Evolutionary conservation across 2,888 invertebrate genomes (phyloP).

Genomic region (Dynastes maya): DNA sequence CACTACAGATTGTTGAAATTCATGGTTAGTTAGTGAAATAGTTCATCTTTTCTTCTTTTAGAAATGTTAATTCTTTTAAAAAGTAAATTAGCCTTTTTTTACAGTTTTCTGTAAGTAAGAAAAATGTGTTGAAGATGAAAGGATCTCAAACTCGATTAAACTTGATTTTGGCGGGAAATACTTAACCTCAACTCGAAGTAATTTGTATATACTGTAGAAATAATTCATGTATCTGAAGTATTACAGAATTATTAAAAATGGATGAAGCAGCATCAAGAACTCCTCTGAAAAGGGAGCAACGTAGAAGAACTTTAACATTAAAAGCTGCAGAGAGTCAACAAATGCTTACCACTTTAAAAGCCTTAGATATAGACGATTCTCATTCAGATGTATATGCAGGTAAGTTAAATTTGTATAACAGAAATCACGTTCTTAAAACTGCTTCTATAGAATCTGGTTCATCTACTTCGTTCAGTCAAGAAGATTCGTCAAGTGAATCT

Average conservation of each 20-base stretch:
- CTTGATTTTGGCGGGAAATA: constrained; percentile 18
- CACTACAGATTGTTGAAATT: too few species aligned
- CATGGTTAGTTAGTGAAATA: too few species aligned
- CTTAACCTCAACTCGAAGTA: constrained; percentile 31
- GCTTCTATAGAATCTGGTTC: constrained; percentile 22
- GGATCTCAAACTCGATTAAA: too few species aligned
- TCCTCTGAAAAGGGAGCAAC: constrained; percentile 29
- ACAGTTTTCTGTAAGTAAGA: too few species aligned
- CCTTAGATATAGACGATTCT: constrained; percentile 8
- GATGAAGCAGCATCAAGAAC: constrained; percentile 8
- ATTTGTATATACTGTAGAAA: background rate
- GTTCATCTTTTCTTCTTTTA: too few species aligned
- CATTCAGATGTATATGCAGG: constrained; percentile 26
- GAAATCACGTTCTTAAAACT: background rate
- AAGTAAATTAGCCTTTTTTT: too few species aligned
- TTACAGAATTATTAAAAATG: constrained; percentile 4
- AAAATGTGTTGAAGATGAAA: too few species aligned
- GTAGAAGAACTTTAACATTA: constrained; percentile 37
- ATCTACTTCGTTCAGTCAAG: constrained; percentile 55
- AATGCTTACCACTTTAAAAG: constrained; percentile 9
- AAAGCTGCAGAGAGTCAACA: constrained; percentile 46
- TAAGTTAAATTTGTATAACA: background rate
- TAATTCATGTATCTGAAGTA: too few species aligned
- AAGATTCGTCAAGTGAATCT: constrained; percentile 66
- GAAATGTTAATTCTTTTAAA: too few species aligned